These are phyloP conservation scores for Sebastes dallii DNA, from an alignment of 2,797 vertebrate species.

Conservation along the genomic window DNA sequence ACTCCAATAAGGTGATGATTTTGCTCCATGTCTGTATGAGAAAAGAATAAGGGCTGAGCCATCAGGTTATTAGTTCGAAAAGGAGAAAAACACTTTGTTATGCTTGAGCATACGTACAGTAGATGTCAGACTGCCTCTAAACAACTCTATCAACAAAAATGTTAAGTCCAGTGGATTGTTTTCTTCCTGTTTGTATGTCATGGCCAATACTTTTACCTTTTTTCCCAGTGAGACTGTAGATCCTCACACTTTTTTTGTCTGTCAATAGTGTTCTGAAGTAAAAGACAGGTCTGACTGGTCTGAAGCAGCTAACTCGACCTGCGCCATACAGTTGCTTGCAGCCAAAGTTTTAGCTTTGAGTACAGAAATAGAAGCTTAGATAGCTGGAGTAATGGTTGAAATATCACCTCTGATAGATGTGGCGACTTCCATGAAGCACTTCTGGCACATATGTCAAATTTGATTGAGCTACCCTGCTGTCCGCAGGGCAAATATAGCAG, in stretches of 20 bases:
- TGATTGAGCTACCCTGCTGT: conserved; percentile 7
- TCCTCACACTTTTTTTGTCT: background rate
- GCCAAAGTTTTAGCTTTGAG: background rate
- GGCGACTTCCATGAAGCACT: conserved; percentile 3
- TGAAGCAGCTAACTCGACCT: background rate
- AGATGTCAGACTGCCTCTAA: background rate
- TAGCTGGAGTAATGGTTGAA: background rate
- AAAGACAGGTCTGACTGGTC: background rate
- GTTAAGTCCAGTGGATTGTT: background rate
- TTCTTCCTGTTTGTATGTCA: background rate
- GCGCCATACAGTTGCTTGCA: background rate
- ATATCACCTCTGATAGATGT: conserved; percentile 3
- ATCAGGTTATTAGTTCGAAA: background rate
- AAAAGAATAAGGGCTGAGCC: background rate
- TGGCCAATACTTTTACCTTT: background rate
- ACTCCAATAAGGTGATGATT: background rate
- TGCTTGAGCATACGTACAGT: background rate
- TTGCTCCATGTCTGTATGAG: background rate
- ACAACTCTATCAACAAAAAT: background rate
- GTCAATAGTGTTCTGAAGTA: background rate
- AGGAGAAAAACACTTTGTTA: background rate
- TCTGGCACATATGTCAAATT: conserved; percentile 19
- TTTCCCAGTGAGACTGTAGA: background rate
- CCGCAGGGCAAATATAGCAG: background rate
- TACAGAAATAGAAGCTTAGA: conserved; percentile 4